Evolutionary conservation across 2,797 vertebrate species (phyloP), one percentile per base, ranked within the genome.

Genomic region (Gymnoscopelus braueri): DNA sequence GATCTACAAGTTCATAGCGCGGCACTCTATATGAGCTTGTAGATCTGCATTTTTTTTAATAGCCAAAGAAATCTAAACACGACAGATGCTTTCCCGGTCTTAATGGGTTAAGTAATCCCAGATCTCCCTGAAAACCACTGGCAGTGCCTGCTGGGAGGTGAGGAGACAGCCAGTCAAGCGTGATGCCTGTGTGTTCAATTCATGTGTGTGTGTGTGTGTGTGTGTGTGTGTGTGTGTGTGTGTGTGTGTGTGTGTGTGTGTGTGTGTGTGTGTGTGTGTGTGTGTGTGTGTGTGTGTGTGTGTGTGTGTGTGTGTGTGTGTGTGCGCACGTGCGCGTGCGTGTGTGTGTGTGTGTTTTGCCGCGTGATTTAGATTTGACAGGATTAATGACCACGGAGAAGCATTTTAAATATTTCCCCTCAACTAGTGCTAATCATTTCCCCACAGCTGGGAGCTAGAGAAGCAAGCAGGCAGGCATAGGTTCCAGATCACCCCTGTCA

Each of bases 381-480:
- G 87, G 83, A 90, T 89, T 90, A 87, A 88, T 86, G 84, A 86
- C 88, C 84, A 88, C 5, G n/a, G 70, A 67, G 67, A 85, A 88
- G 78, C 77, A 73, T 84, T 15, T 87, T 81, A 77, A 83, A 84
- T 56, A 52, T 67, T 79, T 57, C 64, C 73, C 70, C 85, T 81
- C 67, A 87, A 89, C 80, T 84, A 51, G 58, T 69, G 84, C 81
- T 88, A 91, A 89, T 91, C 86, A 74, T 79, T 86, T 67, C 66
- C 77, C 67, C 44, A 48, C 82, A 91, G 86, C 87, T 87, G 79
- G 61, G 80, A 83, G 82, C 72, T 32, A 62, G 69, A 75, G 80
- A 75, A 84, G 78, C 63, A 75, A 84, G 78, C 63, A 61, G 13
- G 67, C 47, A 39, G 5, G 35, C 35, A 10, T 44, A 44, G 1